Evolutionary conservation across 1,140 invertebrate species (phyloP).

Genomic region (Trachymyrmex cornetzi): DNA sequence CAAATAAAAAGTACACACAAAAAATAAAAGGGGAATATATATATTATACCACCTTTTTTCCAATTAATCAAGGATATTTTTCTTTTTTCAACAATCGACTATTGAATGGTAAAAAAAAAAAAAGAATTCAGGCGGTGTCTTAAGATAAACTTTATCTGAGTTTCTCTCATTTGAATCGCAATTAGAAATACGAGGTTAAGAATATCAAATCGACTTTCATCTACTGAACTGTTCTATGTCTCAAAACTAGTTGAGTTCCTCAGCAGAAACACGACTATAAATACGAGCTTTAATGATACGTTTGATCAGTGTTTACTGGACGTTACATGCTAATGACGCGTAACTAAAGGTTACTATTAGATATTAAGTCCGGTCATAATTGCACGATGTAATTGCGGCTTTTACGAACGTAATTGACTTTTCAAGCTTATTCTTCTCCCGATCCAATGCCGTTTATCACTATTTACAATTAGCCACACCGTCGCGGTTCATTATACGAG

Average conservation of each 20-base stretch:
- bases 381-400: conserved; percentile 80
- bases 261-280: too few relatives aligned
- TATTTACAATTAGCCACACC: conserved; percentile 79
- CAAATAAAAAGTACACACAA: too few relatives aligned
- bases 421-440: conserved; percentile 66
- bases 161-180: too few relatives aligned
- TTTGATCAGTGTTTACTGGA: neutral
- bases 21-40: too few relatives aligned
- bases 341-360: conserved; percentile 22
- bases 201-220: too few relatives aligned
- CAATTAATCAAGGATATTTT: neutral
- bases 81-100: too few relatives aligned
- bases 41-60: neutral
- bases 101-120: too few relatives aligned
- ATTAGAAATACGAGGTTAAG: too few relatives aligned
- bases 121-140: too few relatives aligned
- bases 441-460: conserved; percentile 77
- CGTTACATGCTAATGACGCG: conserved; percentile 26
- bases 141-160: too few relatives aligned
- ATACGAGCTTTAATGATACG: neutral
- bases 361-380: conserved; percentile 28
- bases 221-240: too few relatives aligned
- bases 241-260: too few relatives aligned
- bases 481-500: conserved; percentile 15
- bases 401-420: conserved; percentile 84